A percentile compares a stretch with the other conserved stretches of the same genome.
Evolutionary conservation across 2,888 invertebrate species (phyloP).

Genomic region (Dendrolimus pini): DNA sequence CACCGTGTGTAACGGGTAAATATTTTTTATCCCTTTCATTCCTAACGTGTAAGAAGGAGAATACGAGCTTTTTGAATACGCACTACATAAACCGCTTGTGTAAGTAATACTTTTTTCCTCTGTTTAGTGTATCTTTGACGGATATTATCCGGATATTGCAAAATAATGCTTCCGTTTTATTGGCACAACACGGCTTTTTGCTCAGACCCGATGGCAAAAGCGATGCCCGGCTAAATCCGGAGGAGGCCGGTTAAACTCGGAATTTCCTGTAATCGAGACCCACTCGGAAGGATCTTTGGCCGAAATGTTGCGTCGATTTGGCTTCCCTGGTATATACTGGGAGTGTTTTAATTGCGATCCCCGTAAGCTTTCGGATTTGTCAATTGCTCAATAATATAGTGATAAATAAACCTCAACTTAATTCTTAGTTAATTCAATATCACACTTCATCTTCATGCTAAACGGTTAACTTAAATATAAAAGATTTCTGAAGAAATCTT

Average conservation of each 20-base stretch:
- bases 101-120: neutral
- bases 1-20: slow-evolving; percentile 5
- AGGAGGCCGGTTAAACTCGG: slow-evolving; percentile 27
- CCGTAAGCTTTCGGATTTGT: neutral
- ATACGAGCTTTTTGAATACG: neutral
- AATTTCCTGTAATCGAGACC: slow-evolving; percentile 37
- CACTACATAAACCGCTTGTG: neutral
- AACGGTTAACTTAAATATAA: too few species aligned
- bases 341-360: neutral
- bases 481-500: too few species aligned
- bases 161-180: slow-evolving; percentile 17
- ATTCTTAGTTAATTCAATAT: too few species aligned
- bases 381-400: too few species aligned
- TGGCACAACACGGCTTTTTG: slow-evolving; percentile 1
- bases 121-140: neutral
- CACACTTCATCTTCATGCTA: too few species aligned
- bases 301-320: slow-evolving; percentile 28
- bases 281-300: slow-evolving; percentile 11
- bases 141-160: slow-evolving; percentile 5
- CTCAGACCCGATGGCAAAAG: slow-evolving; percentile 12
- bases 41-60: neutral
- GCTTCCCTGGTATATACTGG: slow-evolving; percentile 17
- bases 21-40: slow-evolving; percentile 2
- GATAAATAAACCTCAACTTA: too few species aligned
- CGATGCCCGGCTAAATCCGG: slow-evolving; percentile 17